Conservation (phyloP, 2,113 vertebrate genomes). For the Microcebus jonahi region DNA sequence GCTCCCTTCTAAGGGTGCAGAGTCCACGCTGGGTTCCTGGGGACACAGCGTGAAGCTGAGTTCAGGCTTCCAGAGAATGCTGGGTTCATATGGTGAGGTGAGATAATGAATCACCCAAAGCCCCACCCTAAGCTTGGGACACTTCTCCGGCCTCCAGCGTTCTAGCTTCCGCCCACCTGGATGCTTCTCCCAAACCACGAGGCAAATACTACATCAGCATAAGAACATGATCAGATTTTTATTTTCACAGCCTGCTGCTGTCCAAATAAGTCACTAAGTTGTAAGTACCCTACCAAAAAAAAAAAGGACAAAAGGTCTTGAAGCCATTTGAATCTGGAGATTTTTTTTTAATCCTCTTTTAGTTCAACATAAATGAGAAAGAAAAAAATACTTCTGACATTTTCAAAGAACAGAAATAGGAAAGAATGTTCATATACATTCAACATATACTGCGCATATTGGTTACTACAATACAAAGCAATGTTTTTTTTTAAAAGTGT, state of each 20-base stretch:
- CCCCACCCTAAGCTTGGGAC: not conserved
- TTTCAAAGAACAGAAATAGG: conserved; percentile 88
- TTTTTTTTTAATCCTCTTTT: conserved; percentile 71
- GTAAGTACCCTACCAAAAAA: conserved; percentile 82
- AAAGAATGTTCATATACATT: conserved; percentile 89
- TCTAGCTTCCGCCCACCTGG: not conserved
- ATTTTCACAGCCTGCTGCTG: conserved; percentile 84
- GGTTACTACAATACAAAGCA: conserved; percentile 88
- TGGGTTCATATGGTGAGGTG: not conserved
- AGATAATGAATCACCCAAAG: not conserved
- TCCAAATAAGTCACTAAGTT: conserved; percentile 81
- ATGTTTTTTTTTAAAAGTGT: conserved; percentile 80
- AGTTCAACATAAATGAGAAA: conserved; percentile 86
- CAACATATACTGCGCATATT: conserved; percentile 86
- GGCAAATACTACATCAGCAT: conserved; percentile 59
- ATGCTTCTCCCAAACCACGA: conserved; percentile 60
- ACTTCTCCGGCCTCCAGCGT: not conserved
- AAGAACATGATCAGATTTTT: conserved; percentile 82
- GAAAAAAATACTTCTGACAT: conserved; percentile 86
- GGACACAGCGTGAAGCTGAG: not conserved
- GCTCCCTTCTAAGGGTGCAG: not conserved
- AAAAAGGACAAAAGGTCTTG: conserved; percentile 80
- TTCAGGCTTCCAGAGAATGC: not conserved
- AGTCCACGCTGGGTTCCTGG: not conserved
- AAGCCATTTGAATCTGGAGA: conserved; percentile 73